Evolutionary conservation across 2,113 vertebrate genomes (phyloP), one percentile per base, ranked within the genome.

Genomic region (Elephas maximus): DNA sequence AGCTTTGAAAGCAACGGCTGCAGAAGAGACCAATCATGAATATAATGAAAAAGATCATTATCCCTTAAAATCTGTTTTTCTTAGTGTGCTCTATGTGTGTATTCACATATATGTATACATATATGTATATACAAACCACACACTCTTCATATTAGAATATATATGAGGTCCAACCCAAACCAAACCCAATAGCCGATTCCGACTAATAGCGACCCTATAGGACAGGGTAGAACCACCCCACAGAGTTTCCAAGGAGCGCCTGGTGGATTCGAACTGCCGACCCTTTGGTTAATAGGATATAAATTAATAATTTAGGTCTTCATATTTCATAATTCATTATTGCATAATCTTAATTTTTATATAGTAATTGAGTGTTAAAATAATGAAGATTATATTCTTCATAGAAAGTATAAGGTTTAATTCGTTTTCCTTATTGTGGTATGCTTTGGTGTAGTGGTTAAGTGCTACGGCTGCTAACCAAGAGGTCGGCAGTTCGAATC

Each of bases 31-130:
- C 24, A 91, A 85, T 67, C 8, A 10, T 33, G 45, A 60, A 9
- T 21, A 69, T 18, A 53, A 28, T 20, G 77, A 77, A 24, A 80
- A 87, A 87, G 78, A 21, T 2, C 4, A 44, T 18, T 76, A 21
- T 89, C 81, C n/a, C 20, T 92, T 92, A 92, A 76, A 63, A 60
- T 83, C 14, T 28, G 1, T 18, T 80, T 95, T 71, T 87, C 53
- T 93, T 26, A 57, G 53, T 77, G 79, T 85, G 4, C 2, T 81
- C 30, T 88, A 41, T 18, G 8, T 69, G 60, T 41, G 45, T 4
- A 7, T 41, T 8, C 48, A 48, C 10, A 48, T 9, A 48, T 48
- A 48, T 48, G 48, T 48, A 48, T 48, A 48, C 48, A 48, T 48
- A 48, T 48, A 48, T 48, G 48, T 48, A 48, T 57, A 57, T 57